A percentile compares a stretch with the other conserved stretches of the same genome.
Conservation (phyloP, 2,113 vertebrate species). For the Acrocephalus kingi region DNA sequence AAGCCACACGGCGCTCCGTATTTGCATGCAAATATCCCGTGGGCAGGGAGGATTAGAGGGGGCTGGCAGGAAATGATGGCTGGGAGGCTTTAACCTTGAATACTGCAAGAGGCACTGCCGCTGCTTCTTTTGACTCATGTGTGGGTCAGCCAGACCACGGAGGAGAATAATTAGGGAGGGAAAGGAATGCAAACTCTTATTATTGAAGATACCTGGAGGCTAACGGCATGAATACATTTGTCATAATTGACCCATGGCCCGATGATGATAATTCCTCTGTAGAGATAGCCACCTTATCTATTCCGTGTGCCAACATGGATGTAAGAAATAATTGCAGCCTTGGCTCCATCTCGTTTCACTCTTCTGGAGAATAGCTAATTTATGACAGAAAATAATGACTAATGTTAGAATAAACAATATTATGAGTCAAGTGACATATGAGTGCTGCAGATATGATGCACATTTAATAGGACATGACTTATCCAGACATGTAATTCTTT, state of each 20-base stretch:
- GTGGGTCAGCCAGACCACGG: constrained; percentile 34
- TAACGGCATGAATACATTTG: constrained; percentile 52
- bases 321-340: constrained; percentile 37
- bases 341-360: constrained; percentile 39
- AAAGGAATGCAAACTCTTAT: constrained; percentile 42
- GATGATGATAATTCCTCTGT: constrained; percentile 18
- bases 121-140: not conserved
- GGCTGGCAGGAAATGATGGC: constrained; percentile 6
- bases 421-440: constrained; percentile 64
- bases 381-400: constrained; percentile 64
- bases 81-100: constrained; percentile 50
- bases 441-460: constrained; percentile 57
- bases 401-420: constrained; percentile 74
- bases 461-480: constrained; percentile 68
- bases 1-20: not conserved
- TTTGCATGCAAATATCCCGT: constrained; percentile 23
- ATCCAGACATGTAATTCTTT: constrained; percentile 68
- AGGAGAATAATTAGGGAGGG: constrained; percentile 57
- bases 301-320: constrained; percentile 38
- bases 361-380: constrained; percentile 60
- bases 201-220: constrained; percentile 54
- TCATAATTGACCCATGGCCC: constrained; percentile 41
- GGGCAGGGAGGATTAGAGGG: not conserved
- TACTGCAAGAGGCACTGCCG: not conserved
- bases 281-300: constrained; percentile 43